Base-by-base conservation (phyloP, 2,113 vertebrate species). In the Carassius gibelio region DNA sequence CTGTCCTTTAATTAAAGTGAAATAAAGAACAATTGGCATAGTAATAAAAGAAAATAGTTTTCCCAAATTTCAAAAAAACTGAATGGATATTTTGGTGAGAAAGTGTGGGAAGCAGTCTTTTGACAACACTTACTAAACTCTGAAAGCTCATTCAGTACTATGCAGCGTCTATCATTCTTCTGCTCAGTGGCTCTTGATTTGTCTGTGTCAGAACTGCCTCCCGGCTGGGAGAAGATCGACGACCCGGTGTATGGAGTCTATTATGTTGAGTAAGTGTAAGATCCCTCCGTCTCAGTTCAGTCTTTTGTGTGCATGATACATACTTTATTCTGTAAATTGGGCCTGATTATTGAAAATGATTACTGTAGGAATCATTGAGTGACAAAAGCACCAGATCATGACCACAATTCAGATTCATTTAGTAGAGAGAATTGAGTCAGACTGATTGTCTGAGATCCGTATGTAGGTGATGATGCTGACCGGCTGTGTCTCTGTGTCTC, bases 201-300 rank as follows among this genome's bases (percentile, higher is more conserved):
- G 55, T 59, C 38, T 89, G 34, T 3, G 94, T 90, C 93, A 99
- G 98, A 99, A 93, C 93, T 99, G 91, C 98, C 98, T 92, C 95
- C 97, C 91, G 98, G 98, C 90, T 99, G 98, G 98, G 98, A 99
- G 93, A 97, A 98, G 94, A 99, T 99, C 90, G 97, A 99, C 89
- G 98, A 99, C 92, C 98, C 98, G 0, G 95, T 99, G 88, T 99
- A 99, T 86, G 98, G 98, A 90, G 95, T 99, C 89, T 99, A 99
- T 95, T 99, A 99, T 94, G 98, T 99, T 92, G 98, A 99, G 30
- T 48, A n/a, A 75, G 74, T 26, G n/a, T 14, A 48, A 30, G 0
- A 23, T 14, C 38, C 19, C 68, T 23, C 57, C 45, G 3, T 38
- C 36, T 38, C 36, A 30, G 30, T 30, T 30, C 57, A 21, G 57